Evolutionary conservation across 2,113 vertebrate species (phyloP).

Genomic region (Cynocephalus volans): DNA sequence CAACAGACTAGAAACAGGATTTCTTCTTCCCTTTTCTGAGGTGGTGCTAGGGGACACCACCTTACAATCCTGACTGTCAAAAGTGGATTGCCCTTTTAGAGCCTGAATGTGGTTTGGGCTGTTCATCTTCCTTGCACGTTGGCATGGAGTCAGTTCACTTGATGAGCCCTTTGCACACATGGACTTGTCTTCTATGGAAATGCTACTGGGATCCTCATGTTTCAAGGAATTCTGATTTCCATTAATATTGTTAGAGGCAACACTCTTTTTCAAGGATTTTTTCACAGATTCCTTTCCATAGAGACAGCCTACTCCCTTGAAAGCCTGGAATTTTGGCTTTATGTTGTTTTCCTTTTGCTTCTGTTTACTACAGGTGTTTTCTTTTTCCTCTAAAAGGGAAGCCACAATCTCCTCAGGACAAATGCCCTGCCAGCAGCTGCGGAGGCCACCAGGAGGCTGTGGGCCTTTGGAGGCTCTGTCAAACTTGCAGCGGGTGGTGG

Average conservation of each 20-base stretch:
- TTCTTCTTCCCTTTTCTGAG: conserved; percentile 13
- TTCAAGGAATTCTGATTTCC: conserved; percentile 32
- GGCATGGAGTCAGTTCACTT: background rate
- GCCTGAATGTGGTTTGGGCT: background rate
- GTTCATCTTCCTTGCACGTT: background rate
- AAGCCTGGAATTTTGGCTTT: conserved; percentile 89
- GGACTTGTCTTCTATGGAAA: background rate
- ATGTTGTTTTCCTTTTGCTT: conserved; percentile 77
- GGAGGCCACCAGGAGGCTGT: background rate
- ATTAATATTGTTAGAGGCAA: background rate
- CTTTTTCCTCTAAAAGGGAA: conserved; percentile 89
- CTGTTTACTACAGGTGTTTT: conserved; percentile 84
- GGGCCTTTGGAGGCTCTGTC: background rate
- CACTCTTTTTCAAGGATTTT: conserved; percentile 29
- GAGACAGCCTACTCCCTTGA: conserved; percentile 91
- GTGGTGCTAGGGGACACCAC: background rate
- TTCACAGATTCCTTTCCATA: conserved; percentile 66
- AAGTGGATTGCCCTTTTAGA: background rate
- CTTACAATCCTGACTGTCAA: background rate
- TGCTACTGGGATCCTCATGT: background rate
- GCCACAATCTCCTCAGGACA: conserved; percentile 94
- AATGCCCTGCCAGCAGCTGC: conserved; percentile 81
- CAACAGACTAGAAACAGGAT: background rate
- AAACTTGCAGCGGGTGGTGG: background rate
- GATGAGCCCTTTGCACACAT: background rate